Evolutionary conservation across 1,140 invertebrate genomes (phyloP).

Genomic region (Drosophila watanabei): DNA sequence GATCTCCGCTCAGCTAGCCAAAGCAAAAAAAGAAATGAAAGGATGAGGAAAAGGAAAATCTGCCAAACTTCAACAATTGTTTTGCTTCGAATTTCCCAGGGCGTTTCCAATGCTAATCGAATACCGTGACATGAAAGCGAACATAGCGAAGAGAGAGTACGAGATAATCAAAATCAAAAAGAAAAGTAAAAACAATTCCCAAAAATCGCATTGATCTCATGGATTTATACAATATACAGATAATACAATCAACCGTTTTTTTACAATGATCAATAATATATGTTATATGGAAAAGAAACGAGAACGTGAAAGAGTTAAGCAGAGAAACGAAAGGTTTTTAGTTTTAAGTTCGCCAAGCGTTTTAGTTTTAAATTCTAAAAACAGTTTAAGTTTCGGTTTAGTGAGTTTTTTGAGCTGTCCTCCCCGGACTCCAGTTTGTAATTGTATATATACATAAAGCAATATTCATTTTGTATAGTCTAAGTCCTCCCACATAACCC

Average conservation of each 20-base stretch:
- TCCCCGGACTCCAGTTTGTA: conserved; percentile 32
- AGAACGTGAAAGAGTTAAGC: conserved; percentile 43
- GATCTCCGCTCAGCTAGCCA: conserved; percentile 77
- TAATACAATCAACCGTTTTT: conserved; percentile 59
- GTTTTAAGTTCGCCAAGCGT: conserved; percentile 77
- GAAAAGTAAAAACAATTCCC: conserved; percentile 79
- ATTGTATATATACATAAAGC: conserved; percentile 32
- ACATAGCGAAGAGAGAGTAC: conserved; percentile 51
- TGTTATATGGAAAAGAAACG: conserved; percentile 12
- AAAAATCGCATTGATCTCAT: conserved; percentile 86
- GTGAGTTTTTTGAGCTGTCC: conserved; percentile 38
- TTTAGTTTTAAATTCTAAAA: conserved; percentile 67
- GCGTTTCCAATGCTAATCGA: conserved; percentile 77
- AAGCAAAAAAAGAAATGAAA: conserved; percentile 50
- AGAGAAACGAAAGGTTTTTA: conserved; percentile 58
- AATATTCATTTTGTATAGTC: conserved; percentile 45
- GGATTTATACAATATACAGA: conserved; percentile 76
- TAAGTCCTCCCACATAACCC: conserved; percentile 12
- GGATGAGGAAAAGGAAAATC: neutral
- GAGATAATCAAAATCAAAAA: conserved; percentile 52
- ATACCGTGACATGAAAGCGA: conserved; percentile 61
- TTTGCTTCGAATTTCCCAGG: conserved; percentile 59
- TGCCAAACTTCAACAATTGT: conserved; percentile 42
- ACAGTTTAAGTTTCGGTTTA: conserved; percentile 40
- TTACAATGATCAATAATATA: conserved; percentile 69